Evolutionary conservation across 2,113 vertebrate genomes (phyloP).

Genomic region (Pardalotus punctatus): DNA sequence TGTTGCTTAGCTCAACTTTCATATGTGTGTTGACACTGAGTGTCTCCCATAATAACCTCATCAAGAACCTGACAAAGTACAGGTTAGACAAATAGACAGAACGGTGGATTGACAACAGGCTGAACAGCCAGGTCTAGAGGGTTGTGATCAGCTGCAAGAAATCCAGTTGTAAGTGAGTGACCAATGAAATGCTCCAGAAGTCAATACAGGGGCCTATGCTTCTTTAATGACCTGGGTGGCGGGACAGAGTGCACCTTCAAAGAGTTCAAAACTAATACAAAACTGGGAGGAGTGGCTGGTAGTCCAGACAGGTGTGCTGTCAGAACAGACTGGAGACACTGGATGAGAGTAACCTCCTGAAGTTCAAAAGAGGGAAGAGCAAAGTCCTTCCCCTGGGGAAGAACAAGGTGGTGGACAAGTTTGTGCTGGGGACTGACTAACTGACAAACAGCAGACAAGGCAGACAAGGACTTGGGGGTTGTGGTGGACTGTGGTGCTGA

Average conservation of each 20-base stretch:
- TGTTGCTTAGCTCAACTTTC: background rate
- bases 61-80: background rate
- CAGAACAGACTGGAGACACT: background rate
- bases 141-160: background rate
- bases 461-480: background rate
- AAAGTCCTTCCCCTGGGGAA: background rate
- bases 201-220: rapidly evolving
- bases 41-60: background rate
- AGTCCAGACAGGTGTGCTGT: background rate
- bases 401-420: background rate
- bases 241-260: background rate
- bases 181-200: background rate
- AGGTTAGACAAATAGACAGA: background rate
- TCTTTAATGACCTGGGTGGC: background rate
- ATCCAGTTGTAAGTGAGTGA: background rate
- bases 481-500: background rate
- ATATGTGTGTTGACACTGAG: background rate
- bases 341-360: background rate
- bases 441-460: background rate
- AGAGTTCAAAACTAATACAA: background rate
- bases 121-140: background rate
- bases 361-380: background rate
- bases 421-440: background rate
- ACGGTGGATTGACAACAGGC: background rate
- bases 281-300: background rate